Evolutionary conservation across 1,140 invertebrate species (phyloP).

Genomic region (Caenorhabditis briggsae): DNA sequence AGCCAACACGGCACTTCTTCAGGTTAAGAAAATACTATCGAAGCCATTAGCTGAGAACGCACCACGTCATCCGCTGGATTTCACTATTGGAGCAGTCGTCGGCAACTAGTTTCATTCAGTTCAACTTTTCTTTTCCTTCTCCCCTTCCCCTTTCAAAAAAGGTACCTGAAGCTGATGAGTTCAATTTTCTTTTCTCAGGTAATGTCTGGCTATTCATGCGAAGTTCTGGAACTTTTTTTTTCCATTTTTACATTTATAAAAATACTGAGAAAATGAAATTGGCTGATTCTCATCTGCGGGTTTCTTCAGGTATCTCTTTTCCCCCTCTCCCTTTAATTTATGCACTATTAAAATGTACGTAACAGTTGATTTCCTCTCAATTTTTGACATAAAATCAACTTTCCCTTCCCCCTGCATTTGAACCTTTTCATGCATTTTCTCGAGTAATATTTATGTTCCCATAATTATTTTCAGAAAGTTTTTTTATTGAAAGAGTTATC

Average conservation of each 20-base stretch:
- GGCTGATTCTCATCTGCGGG: constrained; percentile 6
- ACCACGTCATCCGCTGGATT: constrained; percentile 5
- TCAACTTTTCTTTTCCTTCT: background rate
- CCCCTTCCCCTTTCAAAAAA: background rate
- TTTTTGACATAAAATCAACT: background rate
- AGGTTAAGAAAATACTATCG: constrained; percentile 59
- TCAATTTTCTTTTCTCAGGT: background rate
- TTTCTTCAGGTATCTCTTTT: constrained; percentile 32
- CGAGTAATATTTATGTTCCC: background rate
- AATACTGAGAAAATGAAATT: background rate
- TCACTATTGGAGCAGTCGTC: constrained; percentile 22
- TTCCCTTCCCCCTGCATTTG: constrained; percentile 21
- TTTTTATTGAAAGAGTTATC: background rate
- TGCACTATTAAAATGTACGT: background rate
- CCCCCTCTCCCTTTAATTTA: background rate
- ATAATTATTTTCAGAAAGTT: background rate
- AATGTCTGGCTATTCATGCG: background rate
- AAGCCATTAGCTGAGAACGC: constrained; percentile 32
- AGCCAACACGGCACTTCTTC: constrained; percentile 20
- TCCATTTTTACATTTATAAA: background rate
- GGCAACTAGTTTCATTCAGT: background rate
- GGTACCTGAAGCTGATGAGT: constrained; percentile 26
- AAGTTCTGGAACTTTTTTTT: background rate
- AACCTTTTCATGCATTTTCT: background rate
- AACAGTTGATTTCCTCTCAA: background rate